Evolutionary conservation across 2,888 invertebrate genomes (phyloP).

Genomic region (Zaprionus bogoriensis): DNA sequence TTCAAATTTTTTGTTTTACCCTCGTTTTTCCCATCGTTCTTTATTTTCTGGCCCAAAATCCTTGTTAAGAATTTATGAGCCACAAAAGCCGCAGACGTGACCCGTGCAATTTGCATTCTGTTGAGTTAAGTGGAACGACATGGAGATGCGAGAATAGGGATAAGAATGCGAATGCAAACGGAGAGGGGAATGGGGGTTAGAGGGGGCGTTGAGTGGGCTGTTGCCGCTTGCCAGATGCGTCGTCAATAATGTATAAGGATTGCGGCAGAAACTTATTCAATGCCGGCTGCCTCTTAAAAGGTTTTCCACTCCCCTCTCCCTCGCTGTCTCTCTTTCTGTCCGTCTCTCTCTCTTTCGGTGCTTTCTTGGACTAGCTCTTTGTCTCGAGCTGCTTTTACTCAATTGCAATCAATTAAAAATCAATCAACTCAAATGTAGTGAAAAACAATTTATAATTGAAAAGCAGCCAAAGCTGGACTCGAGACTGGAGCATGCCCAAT

Average conservation of each 20-base stretch:
- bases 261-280: constrained; percentile 52
- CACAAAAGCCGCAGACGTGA: constrained; percentile 65
- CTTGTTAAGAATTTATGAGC: constrained; percentile 69
- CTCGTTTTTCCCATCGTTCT: constrained; percentile 10
- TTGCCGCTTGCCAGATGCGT: constrained; percentile 25
- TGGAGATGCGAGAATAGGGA: constrained; percentile 8
- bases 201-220: background rate
- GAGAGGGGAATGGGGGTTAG: background rate
- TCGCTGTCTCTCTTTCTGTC: background rate
- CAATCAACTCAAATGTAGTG: constrained; percentile 78
- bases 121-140: constrained; percentile 17
- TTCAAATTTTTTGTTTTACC: constrained; percentile 13
- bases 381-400: constrained; percentile 47
- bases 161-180: constrained; percentile 1
- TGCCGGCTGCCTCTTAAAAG: constrained; percentile 41
- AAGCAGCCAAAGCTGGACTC: constrained; percentile 49
- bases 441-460: constrained; percentile 77
- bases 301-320: constrained; percentile 30
- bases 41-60: constrained; percentile 40
- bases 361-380: constrained; percentile 30
- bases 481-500: constrained; percentile 16
- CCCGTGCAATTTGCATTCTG: constrained; percentile 68
- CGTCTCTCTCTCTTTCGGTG: background rate
- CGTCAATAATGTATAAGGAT: constrained; percentile 69
- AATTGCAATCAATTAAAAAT: constrained; percentile 77